Evolutionary conservation across 2,797 vertebrate genomes (phyloP), one percentile per base, ranked within the genome.

Genomic region (Eulemur albifrons): DNA sequence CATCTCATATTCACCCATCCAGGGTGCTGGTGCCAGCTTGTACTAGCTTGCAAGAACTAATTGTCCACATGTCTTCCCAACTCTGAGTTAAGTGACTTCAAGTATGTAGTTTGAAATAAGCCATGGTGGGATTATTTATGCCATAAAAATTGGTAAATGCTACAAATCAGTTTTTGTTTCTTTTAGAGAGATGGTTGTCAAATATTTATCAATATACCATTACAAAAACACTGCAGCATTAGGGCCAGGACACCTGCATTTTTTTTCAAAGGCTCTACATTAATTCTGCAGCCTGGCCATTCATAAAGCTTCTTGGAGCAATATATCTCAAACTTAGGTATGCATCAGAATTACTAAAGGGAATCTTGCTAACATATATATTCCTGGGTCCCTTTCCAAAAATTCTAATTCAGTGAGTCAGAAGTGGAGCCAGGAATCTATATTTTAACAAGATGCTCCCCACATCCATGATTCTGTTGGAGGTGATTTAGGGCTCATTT

Each of bases 71-170:
- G n/a, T 61, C 48, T 92, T 87, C 12, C 23, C 18, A 86, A 91
- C 17, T 72, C 35, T 63, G 50, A 87, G 13, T 88, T 93, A 38
- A 91, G 18, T 57, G 30, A 57, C 43, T 48, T 80, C 21, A 45
- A 18, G 20, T 92, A 80, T 30, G 32, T 32, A 96, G 23, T 73
- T 87, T 52, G 61, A 83, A 92, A 94, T 93, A 81, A 93, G 52
- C 32, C 52, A 76, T 27, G 17, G 12, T 73, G 5, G 25, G 59
- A 77, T 86, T 73, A 90, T 81, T 94, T 92, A 90, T 8, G 84
- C 32, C 10, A 15, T 61, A n/a, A 20, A 93, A 89, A 87, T 20
- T 57, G 72, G 14, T n/a, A 95, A 63, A 82, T 57, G n/a, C 25
- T 90, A 27, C 35, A 93, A 32, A 80, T 83, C 30, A 65, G 38